Conservation (phyloP, 2,113 vertebrate genomes). For the Raja brachyura region DNA sequence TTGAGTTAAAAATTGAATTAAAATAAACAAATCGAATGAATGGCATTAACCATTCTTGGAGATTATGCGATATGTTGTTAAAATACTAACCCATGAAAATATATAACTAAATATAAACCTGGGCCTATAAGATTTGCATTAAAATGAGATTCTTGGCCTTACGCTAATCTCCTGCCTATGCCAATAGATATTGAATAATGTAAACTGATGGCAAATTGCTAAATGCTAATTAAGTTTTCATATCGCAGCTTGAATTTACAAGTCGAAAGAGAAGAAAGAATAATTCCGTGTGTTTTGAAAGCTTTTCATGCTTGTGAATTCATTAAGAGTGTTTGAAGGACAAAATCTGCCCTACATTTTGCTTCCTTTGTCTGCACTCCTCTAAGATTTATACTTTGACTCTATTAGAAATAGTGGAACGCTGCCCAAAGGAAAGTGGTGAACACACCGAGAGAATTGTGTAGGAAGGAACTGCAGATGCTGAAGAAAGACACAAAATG, state of each 20-base stretch:
- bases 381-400: background rate
- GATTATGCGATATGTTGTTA: constrained; percentile 5
- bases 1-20: constrained; percentile 10
- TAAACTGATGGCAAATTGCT: constrained; percentile 31
- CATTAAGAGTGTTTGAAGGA: constrained; percentile 34
- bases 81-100: constrained; percentile 21
- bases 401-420: background rate
- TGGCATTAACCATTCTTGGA: background rate
- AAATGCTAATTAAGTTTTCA: constrained; percentile 36
- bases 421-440: constrained; percentile 40
- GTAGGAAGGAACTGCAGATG: no score
- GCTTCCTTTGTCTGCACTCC: background rate
- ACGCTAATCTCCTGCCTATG: constrained; percentile 31
- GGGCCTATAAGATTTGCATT: constrained; percentile 27
- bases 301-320: constrained; percentile 26
- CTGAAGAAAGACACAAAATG: no score
- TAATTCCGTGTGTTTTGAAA: constrained; percentile 17
- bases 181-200: constrained; percentile 35
- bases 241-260: constrained; percentile 27
- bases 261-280: constrained; percentile 19
- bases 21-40: constrained; percentile 2
- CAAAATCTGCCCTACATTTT: background rate
- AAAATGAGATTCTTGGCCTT: constrained; percentile 31
- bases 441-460: constrained; percentile 44
- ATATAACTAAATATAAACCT: constrained; percentile 3